These are phyloP conservation scores for Volucella inanis DNA, from an alignment of 2,888 invertebrate species.

Conservation along the genomic window DNA sequence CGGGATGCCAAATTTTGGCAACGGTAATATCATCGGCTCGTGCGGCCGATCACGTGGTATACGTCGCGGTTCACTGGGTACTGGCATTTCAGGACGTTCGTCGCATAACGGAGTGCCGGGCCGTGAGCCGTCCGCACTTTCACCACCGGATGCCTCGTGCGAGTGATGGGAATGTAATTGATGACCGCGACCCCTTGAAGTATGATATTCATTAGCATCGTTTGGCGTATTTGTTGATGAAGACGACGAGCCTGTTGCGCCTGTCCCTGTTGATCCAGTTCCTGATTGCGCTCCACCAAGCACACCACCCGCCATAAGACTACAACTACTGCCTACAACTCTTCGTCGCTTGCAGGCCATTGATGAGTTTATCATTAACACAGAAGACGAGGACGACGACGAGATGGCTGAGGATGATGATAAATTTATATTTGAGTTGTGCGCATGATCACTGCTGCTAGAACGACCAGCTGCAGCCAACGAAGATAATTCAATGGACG, in stretches of 20 bases:
- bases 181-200: slow-evolving; percentile 84
- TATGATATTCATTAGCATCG: slow-evolving; percentile 82
- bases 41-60: slow-evolving; percentile 86
- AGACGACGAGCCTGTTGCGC: slow-evolving; percentile 39
- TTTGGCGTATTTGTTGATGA: slow-evolving; percentile 80
- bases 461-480: slow-evolving; percentile 76
- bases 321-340: slow-evolving; percentile 81
- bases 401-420: slow-evolving; percentile 75
- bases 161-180: slow-evolving; percentile 84
- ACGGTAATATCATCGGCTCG: slow-evolving; percentile 91
- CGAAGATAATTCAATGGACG: slow-evolving; percentile 84
- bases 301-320: slow-evolving; percentile 67
- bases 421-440: slow-evolving; percentile 57
- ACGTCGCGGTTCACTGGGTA: slow-evolving; percentile 90
- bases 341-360: slow-evolving; percentile 85
- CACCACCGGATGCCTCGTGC: slow-evolving; percentile 85
- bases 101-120: slow-evolving; percentile 94
- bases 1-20: slow-evolving; percentile 93
- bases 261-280: slow-evolving; percentile 54
- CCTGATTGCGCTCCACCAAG: slow-evolving; percentile 66
- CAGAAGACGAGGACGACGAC: slow-evolving; percentile 69
- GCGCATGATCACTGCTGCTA: slow-evolving; percentile 76
- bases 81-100: slow-evolving; percentile 88
- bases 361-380: slow-evolving; percentile 76
- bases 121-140: slow-evolving; percentile 88